Conservation (phyloP, 2,797 vertebrate genomes). For the Periophthalmus magnuspinnatus region DNA sequence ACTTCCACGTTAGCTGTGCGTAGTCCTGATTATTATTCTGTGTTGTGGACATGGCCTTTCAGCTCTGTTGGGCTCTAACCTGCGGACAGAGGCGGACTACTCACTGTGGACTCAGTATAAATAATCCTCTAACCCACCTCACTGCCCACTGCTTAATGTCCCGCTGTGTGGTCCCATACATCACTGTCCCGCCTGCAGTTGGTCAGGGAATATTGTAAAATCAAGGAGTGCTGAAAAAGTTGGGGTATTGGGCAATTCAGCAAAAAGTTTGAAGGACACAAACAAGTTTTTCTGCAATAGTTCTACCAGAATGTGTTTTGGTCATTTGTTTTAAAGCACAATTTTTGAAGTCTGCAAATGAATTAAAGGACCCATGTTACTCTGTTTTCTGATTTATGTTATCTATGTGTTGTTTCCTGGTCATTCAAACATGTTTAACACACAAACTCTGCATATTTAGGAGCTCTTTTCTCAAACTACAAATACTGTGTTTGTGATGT, state of each 20-base stretch:
- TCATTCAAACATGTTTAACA: too few species aligned
- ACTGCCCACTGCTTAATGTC: slow-evolving; percentile 62
- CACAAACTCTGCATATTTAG: too few species aligned
- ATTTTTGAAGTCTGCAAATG: background rate
- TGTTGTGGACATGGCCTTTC: slow-evolving; percentile 43
- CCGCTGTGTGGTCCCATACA: slow-evolving; percentile 52
- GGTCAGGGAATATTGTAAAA: slow-evolving; percentile 47
- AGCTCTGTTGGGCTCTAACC: slow-evolving; percentile 38
- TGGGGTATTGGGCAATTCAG: background rate
- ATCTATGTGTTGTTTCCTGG: too few species aligned
- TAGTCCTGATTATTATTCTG: slow-evolving; percentile 32
- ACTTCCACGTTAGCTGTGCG: slow-evolving; percentile 12
- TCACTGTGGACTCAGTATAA: slow-evolving; percentile 51
- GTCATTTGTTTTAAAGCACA: background rate
- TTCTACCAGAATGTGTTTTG: background rate
- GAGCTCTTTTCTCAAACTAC: too few species aligned
- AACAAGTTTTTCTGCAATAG: slow-evolving; percentile 3
- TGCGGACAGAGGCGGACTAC: slow-evolving; percentile 35
- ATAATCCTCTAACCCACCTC: slow-evolving; percentile 42
- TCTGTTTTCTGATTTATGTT: too few species aligned
- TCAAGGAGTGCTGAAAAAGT: slow-evolving; percentile 22
- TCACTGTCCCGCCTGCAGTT: slow-evolving; percentile 50
- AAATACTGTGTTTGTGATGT: too few species aligned
- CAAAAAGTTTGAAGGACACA: background rate
- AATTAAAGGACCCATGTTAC: too few species aligned